phyloP scores from a whole-genome alignment of 2,797 vertebrate genomes.

The Rhynchonycteris naso region DNA sequence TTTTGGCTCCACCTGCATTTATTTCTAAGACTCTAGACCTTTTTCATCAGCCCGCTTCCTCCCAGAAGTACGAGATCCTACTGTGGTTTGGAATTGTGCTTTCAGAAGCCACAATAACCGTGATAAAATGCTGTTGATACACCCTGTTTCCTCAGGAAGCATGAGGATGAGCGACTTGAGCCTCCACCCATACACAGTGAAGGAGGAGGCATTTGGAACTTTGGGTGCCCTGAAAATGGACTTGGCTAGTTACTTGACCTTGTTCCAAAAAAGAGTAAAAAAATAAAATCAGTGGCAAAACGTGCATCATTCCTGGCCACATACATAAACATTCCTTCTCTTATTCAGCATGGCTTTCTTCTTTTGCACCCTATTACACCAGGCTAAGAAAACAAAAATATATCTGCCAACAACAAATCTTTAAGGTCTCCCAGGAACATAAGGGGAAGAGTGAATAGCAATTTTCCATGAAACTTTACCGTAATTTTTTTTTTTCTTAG shows the following conservation, averaged over 20 bases:
- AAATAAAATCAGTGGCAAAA: constrained; percentile 7
- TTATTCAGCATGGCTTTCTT: background rate
- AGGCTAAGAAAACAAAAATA: constrained; percentile 15
- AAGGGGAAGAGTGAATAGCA: background rate
- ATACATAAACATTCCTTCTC: background rate
- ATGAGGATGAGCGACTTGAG: background rate
- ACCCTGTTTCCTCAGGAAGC: background rate
- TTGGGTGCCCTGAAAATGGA: background rate
- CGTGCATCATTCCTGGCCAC: background rate
- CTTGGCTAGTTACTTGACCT: background rate
- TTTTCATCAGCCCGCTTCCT: background rate
- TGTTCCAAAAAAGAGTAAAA: background rate
- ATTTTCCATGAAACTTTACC: background rate
- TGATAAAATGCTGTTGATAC: background rate
- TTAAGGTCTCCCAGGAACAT: background rate
- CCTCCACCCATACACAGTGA: background rate
- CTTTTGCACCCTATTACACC: background rate
- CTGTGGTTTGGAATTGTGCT: background rate
- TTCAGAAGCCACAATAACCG: background rate
- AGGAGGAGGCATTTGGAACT: background rate
- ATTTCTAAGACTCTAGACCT: background rate
- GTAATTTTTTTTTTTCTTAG: background rate
- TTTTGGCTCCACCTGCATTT: background rate
- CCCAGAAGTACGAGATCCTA: background rate
- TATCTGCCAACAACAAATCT: background rate